Base-by-base conservation (phyloP, 2,113 vertebrate species). In the Dipodomys spectabilis region DNA sequence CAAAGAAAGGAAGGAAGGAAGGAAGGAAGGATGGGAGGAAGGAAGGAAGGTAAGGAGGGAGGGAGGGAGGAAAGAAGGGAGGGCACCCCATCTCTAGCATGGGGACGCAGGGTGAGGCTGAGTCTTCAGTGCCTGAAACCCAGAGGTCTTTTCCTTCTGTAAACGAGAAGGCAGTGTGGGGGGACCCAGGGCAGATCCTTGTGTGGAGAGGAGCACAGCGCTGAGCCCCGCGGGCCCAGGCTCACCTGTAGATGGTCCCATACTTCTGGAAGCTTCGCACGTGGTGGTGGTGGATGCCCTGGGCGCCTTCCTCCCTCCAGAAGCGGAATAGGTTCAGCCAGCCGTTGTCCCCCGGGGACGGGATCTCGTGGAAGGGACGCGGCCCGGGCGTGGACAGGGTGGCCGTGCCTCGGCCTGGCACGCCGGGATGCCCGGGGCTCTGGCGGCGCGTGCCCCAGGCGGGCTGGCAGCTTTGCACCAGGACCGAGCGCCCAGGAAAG, bases 171-270 rank as follows among this genome's bases (percentile, higher is more conserved):
- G 8, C 49, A 12, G 49, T 53, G 49, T 1, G 49, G 8, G 9
- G 8, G 49, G 0, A n/a, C 49, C 49, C 49, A 53, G 49, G 49
- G 10, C 49, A 12, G 49, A 53, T 53, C 8, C 12, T 13, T 53
- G 49, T 13, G 49, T 1, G 49, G 49, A 12, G 12, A 13, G 12
- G 12, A 13, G 10, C 49, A 12, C 49, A 53, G 9, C 8, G 49
- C 49, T 13, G 35, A 53, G 49, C 49, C 49, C 12, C 39, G 10
- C 49, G 2, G 49, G 9, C 28, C 89, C 35, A 4, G 28, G 23
- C 87, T 96, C 98, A 99, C 99, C 99, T 99, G 98, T 99, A 99
- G 96, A 99, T 99, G 35, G 99, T 99, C 53, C 99, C 99, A 39
- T 99, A 99, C 11, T 96, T 98, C 91, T 98, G 99, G 97, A 99